A percentile compares a stretch with the other conserved stretches of the same genome.
Evolutionary conservation across 2,113 vertebrate genomes (phyloP).

Genomic region (Cololabis saira): DNA sequence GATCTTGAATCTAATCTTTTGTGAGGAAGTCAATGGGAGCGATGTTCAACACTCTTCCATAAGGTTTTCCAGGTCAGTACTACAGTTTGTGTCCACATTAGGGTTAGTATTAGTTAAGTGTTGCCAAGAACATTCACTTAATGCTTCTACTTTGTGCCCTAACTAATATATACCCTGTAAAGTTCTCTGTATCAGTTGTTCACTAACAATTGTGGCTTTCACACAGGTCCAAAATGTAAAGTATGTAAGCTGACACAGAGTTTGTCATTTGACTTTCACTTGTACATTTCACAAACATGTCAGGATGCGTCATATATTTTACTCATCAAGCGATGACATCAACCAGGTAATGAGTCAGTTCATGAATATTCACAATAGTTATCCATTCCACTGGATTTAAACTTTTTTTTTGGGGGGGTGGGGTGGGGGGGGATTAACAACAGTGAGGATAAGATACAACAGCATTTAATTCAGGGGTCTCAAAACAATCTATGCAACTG

Average conservation of each 20-base stretch:
- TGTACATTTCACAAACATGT: slow-evolving; percentile 76
- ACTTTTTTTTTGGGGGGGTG: slow-evolving; percentile 8
- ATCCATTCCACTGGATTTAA: slow-evolving; percentile 55
- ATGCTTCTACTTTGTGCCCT: slow-evolving; percentile 58
- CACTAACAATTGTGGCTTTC: slow-evolving; percentile 43
- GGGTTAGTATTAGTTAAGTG: slow-evolving; percentile 51
- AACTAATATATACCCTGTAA: slow-evolving; percentile 72
- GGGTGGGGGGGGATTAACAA: slow-evolving; percentile 56
- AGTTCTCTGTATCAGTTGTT: slow-evolving; percentile 52
- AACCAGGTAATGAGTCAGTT: slow-evolving; percentile 62
- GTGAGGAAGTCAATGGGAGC: slow-evolving; percentile 36
- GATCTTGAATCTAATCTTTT: slow-evolving; percentile 35
- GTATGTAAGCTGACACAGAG: slow-evolving; percentile 68
- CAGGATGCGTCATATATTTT: slow-evolving; percentile 58
- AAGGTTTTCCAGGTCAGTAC: slow-evolving; percentile 35
- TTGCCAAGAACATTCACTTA: slow-evolving; percentile 43
- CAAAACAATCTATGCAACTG: slow-evolving; percentile 43
- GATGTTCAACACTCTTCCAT: slow-evolving; percentile 39
- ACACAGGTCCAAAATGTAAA: slow-evolving; percentile 60
- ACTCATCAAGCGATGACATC: slow-evolving; percentile 59
- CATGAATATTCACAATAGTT: slow-evolving; percentile 69
- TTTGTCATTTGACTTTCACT: slow-evolving; percentile 68
- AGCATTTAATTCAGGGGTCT: slow-evolving; percentile 35
- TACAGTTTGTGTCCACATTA: slow-evolving; percentile 31
- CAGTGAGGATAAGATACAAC: slow-evolving; percentile 41